Base-by-base conservation (phyloP, 2,113 vertebrate genomes). In the Pangasianodon gigas region DNA sequence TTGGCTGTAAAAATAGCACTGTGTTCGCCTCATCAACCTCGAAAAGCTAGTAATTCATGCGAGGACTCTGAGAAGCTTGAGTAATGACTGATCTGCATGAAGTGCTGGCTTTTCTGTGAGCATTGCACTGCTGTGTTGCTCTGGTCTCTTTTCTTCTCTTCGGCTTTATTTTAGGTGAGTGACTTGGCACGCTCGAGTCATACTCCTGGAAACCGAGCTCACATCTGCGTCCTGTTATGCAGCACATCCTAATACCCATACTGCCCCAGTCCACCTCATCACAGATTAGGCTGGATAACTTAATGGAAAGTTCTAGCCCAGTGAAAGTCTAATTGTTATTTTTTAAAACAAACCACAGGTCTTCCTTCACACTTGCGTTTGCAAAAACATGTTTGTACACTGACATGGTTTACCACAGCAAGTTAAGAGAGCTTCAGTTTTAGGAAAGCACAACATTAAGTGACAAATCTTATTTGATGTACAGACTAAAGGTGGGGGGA, bases 171-270 rank as follows among this genome's bases (percentile, higher is more conserved):
- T 51, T 16, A 62, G 75, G 84, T 87, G 85, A 90, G n/a, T 90
- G 44, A 67, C 89, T 90, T 90, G 92, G 58, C 84, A 83, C 24
- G 52, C 65, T 44, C 29, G 6, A 90, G 48, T 79, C 67, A 77
- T 56, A 88, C 84, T 86, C 88, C 51, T 87, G 84, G 74, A 90
- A 84, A 90, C 89, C 6, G 85, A 89, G 29, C 87, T 32, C 90
- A 93, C 93, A 93, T 93, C 92, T 94, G 93, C 48, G 86, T 88
- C 91, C 90, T 91, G 89, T 93, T 93, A 93, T 74, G 90, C 74
- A 79, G 86, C 41, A 87, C 87, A 91, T 89, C 90, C 91, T 89
- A 88, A 91, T 86, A 60, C 85, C 74, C 81, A 85, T 83, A 9
- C 58, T 44, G 8, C 48, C 51, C 48, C 51, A 87, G 24, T 62